Base-by-base conservation (phyloP, 37 sponge, comb jelly and placozoan species). In the Tethya wilhelma region DNA sequence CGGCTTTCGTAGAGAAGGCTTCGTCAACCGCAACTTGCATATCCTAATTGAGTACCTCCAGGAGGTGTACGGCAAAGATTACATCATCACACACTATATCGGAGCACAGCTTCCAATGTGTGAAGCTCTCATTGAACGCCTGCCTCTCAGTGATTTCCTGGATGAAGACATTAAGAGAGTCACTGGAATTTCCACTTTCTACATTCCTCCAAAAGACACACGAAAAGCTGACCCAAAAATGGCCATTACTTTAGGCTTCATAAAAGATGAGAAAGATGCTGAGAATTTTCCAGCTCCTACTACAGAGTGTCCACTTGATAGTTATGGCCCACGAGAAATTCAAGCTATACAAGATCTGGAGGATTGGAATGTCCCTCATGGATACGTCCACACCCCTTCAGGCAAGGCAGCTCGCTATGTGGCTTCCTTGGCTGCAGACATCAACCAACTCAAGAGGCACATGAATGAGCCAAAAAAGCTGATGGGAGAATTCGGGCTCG, bases 61-160 rank as follows among this genome's bases (percentile, higher is more conserved):
- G 69, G 25, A 68, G 38, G 69, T 68, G 69, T 68, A 68, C 38
- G 69, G 69, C 25, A 31, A 31, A 17, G 69, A 68, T 14, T 68
- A 68, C 69, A 12, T 0, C 8, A 36, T 68, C 38, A 36, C 37
- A 25, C 69, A 68, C 69, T 68, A 68, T 38, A 38, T 38, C 38
- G 38, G 38, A 38, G 36, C 69, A 25, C 69, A 68, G 38, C 37
- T 38, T 38, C 38, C 69, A 8, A 68, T 36, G 25, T 68, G 38
- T 36, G 38, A 68, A 36, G 37, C 69, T 17, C 25, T 68, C 38
- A 68, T 37, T 19, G 69, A 68, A 7, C 69, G 69, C 69, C 32
- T 49, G 14, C 53, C 53, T 19, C 53, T 49, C 14, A 49, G 53
- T 49, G 53, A 49, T 14, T 49, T 49, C 14, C 53, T 19, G 14